phyloP scores from a whole-genome alignment of 2,113 vertebrate genomes.

The Silurus meridionalis region DNA sequence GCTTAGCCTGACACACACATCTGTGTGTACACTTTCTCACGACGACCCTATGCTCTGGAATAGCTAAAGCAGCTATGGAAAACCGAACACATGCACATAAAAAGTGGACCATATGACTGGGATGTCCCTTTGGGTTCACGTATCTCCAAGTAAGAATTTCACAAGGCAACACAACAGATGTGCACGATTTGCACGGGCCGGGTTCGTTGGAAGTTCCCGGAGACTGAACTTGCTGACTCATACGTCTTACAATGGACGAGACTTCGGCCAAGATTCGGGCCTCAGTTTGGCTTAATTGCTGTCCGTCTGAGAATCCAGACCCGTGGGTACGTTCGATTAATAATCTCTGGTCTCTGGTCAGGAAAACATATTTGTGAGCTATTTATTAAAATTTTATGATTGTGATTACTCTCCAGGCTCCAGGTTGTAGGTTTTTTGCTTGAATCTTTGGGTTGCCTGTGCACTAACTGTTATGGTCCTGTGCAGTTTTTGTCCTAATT shows the following conservation, averaged over 20 bases:
- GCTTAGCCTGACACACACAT: slow-evolving; percentile 21
- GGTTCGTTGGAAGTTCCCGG: background rate
- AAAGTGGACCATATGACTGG: background rate
- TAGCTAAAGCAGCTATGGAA: background rate
- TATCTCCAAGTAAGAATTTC: background rate
- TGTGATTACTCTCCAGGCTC: background rate
- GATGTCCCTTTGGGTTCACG: background rate
- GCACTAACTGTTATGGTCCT: background rate
- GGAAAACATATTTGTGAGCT: too few relatives aligned
- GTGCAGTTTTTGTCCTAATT: background rate
- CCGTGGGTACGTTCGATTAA: background rate
- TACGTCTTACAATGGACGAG: background rate
- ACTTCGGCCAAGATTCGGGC: background rate
- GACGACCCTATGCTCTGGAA: background rate
- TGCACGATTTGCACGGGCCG: background rate
- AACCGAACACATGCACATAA: background rate
- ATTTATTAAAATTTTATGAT: background rate
- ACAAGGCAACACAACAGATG: background rate
- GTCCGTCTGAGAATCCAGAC: background rate
- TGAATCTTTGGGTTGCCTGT: background rate
- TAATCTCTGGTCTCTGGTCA: slow-evolving; percentile 3
- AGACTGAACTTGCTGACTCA: background rate
- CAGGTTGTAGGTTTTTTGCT: background rate
- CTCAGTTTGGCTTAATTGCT: background rate
- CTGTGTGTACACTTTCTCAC: background rate